Base-by-base conservation (phyloP, 2,888 invertebrate genomes). In the Drosophila pullipes region DNA sequence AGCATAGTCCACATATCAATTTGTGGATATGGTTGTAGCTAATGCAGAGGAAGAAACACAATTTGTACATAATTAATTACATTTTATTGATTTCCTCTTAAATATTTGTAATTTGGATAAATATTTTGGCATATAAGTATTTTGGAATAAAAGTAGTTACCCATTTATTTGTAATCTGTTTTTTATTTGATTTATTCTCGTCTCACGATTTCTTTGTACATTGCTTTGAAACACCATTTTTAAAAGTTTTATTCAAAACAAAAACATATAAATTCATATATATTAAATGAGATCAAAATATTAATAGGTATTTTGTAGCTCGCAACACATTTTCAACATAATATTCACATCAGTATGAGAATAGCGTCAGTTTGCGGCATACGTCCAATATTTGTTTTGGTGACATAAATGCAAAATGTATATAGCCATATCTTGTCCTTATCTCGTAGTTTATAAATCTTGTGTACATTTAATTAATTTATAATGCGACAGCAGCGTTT, bases 361-460 rank as follows among this genome's bases (percentile, higher is more conserved):
- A 39, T 4, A 28, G 25, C 18, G 44, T 22, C 25, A 28, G 18
- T 3, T 62, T 49, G 11, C 5, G 25, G 4, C 11, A 33, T 25
- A 16, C 4, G 11, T 47, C 39, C 60, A 54, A 73, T 63, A 60
- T 50, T 35, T 37, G 22, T 3, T 41, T 37, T 18, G 39, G 25
- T 11, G 53, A 47, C 55, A 70, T 76, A 64, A 69, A 80, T 82
- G n/a, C 39, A 16, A 50, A 39, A 78, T 78, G 74, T 74, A 82
- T 74, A 47, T 2, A 5, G 25, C 13, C 22, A 30, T 62, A 49
- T 28, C 49, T 58, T 60, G n/a, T 16, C 0, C 35, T 54, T 64
- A 44, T 62, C 60, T 60, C 6, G 2, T 28, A 37, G 37, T n/a
- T 53, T 41, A 13, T 39, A 31, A 54, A 62, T 25, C 28, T 67